phyloP scores from a whole-genome alignment of 1,140 invertebrate genomes.

The Ptiloglossa arizonensis region DNA sequence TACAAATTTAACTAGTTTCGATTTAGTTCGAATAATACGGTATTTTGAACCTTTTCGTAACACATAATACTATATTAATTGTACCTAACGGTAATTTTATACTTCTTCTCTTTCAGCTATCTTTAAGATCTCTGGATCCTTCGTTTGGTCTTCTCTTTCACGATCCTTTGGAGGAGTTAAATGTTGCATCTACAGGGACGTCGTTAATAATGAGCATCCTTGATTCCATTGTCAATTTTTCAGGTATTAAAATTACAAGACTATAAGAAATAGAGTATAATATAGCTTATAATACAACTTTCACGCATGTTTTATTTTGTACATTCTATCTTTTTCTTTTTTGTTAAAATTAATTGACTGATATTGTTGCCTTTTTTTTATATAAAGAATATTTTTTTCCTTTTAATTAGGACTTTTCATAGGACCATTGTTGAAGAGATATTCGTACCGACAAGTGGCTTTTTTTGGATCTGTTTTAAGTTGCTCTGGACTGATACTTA shows the following conservation, averaged over 20 bases:
- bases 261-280: too few species aligned
- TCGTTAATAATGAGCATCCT: slow-evolving; percentile 88
- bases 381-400: too few species aligned
- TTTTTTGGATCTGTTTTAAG: slow-evolving; percentile 86
- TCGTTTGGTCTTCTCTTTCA: slow-evolving; percentile 90
- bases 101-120: too few species aligned
- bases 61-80: too few species aligned
- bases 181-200: slow-evolving; percentile 87
- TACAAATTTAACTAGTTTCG: too few species aligned
- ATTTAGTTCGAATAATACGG: too few species aligned
- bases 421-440: slow-evolving; percentile 87
- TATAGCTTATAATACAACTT: too few species aligned
- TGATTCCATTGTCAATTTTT: slow-evolving; percentile 89
- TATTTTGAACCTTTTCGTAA: too few species aligned
- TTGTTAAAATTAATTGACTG: not conserved
- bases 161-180: slow-evolving; percentile 85
- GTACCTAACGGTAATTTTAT: too few species aligned
- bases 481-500: slow-evolving; percentile 85
- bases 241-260: slow-evolving; percentile 75
- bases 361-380: too few species aligned
- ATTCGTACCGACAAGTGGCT: slow-evolving; percentile 88
- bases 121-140: slow-evolving; percentile 88
- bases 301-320: too few species aligned
- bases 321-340: too few species aligned
- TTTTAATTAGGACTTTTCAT: slow-evolving; percentile 84